phyloP scores from a whole-genome alignment of 2,113 vertebrate species.

The Calonectris borealis region DNA sequence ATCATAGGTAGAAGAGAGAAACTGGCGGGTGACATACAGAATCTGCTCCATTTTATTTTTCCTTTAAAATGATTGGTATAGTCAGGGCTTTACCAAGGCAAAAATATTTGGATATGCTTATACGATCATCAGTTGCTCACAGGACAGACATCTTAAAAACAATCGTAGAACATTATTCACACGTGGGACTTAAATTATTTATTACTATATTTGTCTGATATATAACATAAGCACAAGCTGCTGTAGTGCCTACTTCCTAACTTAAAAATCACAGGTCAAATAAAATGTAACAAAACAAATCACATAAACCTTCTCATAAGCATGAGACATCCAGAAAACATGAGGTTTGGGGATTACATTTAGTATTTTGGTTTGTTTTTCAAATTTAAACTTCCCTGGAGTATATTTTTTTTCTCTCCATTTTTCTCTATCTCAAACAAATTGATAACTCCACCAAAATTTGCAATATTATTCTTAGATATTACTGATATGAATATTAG shows the following conservation, averaged over 20 bases:
- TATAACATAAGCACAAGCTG: not conserved
- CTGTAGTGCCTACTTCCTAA: not conserved
- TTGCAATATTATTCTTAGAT: not conserved
- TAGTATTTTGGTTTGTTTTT: not conserved
- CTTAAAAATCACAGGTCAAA: not conserved
- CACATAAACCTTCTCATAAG: not conserved
- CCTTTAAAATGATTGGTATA: not conserved
- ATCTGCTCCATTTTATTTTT: not conserved
- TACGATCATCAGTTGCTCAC: not conserved
- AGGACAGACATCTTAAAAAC: not conserved
- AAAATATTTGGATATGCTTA: not conserved
- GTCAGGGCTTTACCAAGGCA: not conserved
- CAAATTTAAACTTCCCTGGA: not conserved
- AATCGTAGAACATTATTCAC: not conserved
- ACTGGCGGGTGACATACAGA: not conserved
- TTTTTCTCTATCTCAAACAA: not conserved
- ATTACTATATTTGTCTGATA: not conserved
- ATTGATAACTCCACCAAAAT: not conserved
- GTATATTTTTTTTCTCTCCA: not conserved
- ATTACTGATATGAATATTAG: not conserved
- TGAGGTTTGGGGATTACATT: not conserved
- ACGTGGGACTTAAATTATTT: not conserved
- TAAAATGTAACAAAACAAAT: not conserved
- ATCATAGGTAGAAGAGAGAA: not conserved
- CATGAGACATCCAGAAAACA: not conserved